Percentiles rank a stretch among this genome's conserved stretches.
Conservation (phyloP, 2,888 invertebrate species). For the Hedychridium roseum region DNA sequence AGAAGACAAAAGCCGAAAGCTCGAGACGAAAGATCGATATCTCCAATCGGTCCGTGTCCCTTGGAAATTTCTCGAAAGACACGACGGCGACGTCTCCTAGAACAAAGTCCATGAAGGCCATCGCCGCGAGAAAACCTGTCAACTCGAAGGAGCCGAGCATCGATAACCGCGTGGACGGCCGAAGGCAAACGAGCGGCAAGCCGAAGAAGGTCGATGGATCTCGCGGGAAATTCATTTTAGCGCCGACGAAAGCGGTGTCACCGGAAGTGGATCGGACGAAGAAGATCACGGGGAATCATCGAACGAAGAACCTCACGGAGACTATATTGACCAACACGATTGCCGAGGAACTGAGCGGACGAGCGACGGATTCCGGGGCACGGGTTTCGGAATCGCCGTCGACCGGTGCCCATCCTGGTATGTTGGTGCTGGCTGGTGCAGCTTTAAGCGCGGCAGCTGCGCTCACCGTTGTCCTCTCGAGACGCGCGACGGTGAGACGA, state of each 20-base stretch:
- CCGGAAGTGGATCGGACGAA: neutral
- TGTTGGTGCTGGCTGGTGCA: constrained; percentile 68
- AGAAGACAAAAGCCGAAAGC: constrained; percentile 1
- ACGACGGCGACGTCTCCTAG: neutral
- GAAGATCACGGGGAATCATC: neutral
- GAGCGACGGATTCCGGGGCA: constrained; percentile 50
- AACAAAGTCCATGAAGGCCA: constrained; percentile 24
- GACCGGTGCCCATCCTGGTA: constrained; percentile 66
- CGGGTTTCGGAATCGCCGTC: constrained; percentile 45
- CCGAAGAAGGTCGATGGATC: constrained; percentile 23
- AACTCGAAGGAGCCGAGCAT: no score
- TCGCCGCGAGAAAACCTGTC: no score
- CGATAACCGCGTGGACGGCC: constrained; percentile 31
- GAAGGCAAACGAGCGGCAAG: constrained; percentile 9
- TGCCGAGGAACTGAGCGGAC: constrained; percentile 52
- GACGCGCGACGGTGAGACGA: constrained; percentile 56
- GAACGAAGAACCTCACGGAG: constrained; percentile 19
- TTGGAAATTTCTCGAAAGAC: neutral
- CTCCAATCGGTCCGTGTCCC: constrained; percentile 14
- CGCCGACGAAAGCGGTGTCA: constrained; percentile 15
- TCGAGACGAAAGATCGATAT: constrained; percentile 8
- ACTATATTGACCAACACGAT: constrained; percentile 39
- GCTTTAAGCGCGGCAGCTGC: constrained; percentile 68
- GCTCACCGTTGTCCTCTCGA: constrained; percentile 64
- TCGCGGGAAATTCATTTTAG: constrained; percentile 10